Evolutionary conservation across 2,113 vertebrate genomes (phyloP), one percentile per base, ranked within the genome.

Genomic region (Propithecus coquereli): DNA sequence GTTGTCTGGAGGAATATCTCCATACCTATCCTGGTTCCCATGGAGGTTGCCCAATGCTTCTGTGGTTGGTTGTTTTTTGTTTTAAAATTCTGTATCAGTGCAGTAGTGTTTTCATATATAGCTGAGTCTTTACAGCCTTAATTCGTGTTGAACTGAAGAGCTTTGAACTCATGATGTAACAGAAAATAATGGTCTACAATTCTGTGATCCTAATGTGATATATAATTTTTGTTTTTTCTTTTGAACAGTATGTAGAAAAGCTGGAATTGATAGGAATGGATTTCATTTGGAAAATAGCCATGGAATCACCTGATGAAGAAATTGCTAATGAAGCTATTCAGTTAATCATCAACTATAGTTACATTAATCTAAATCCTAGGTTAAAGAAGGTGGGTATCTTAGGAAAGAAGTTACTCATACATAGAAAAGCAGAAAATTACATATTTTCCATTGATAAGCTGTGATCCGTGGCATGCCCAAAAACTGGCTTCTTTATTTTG

Each of bases 211-310:
- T 85, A 10, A 8, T 80, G 2, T 81, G 16, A 52, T 93, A 1
- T 77, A 8, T 80, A 47, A 73, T 82, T 77, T 85, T 45, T 65
- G 80, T 96, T 96, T 90, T 94, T 73, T 96, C 93, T 96, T 96
- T 96, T 98, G 30, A 18, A n/a, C 45, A 99, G 99, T 99, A 99
- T 80, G 99, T 99, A 96, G 99, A 99, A 98, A 99, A 99, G 90
- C 98, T 99, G 97, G 99, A 99, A 98, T 98, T 99, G 98, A 98
- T 99, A 94, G 99, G 99, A 97, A 99, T 99, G 99, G 99, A 99
- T 98, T 99, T 99, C 98, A 99, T 99, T 97, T 99, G 99, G 99
- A 99, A 99, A 97, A 99, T 99, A 96, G 99, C 99, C 92, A 99
- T 99, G 99, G 99, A 99, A 97, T 99, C 99, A 94, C 99, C 99